These are phyloP conservation scores for Psittacula cyanocephala DNA, from an alignment of 2,113 vertebrate species.

Conservation along the genomic window DNA sequence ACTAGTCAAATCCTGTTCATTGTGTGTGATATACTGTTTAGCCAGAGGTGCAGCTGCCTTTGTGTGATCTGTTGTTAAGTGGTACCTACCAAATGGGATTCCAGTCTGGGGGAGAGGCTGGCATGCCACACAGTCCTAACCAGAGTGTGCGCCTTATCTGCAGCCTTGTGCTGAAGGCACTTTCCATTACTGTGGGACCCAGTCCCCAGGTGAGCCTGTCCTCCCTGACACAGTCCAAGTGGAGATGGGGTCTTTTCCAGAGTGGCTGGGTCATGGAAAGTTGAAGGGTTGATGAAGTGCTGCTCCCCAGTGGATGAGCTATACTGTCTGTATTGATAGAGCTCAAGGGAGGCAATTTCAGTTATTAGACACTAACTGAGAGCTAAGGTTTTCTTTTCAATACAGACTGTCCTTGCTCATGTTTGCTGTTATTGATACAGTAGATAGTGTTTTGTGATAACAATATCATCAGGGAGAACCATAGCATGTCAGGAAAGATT, in stretches of 20 bases:
- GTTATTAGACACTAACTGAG: neutral
- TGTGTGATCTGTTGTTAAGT: neutral
- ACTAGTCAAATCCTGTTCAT: neutral
- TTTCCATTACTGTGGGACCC: neutral
- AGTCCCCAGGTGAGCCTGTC: neutral
- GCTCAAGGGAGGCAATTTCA: neutral
- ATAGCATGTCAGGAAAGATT: neutral
- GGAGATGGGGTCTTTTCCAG: neutral
- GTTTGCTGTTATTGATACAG: neutral
- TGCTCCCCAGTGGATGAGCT: neutral
- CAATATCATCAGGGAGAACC: neutral
- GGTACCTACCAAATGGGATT: neutral
- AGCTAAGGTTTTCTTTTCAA: neutral
- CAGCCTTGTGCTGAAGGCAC: neutral
- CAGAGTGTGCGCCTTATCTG: neutral
- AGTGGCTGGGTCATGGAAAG: neutral
- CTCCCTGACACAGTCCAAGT: neutral
- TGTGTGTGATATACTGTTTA: neutral
- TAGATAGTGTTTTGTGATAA: constrained; percentile 21
- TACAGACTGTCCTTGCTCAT: neutral
- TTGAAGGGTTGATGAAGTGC: neutral
- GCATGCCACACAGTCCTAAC: neutral
- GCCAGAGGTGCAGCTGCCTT: no score
- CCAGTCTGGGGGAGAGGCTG: neutral
- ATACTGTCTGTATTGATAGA: neutral